Evolutionary conservation across 1,140 invertebrate species (phyloP).

Genomic region (Papilio helenus): DNA sequence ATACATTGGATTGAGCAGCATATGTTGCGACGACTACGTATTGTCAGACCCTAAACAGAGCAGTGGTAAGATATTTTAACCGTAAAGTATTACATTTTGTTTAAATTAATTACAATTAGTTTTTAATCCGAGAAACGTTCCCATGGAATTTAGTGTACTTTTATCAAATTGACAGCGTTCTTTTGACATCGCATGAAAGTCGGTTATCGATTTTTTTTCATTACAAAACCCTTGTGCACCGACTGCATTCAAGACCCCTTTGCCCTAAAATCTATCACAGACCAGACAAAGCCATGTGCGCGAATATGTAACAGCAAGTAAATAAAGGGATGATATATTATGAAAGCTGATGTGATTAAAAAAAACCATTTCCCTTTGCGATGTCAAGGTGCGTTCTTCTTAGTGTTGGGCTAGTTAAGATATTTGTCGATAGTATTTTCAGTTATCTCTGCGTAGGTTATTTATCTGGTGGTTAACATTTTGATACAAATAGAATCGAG

Average conservation of each 20-base stretch:
- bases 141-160: constrained; percentile 30
- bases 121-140: constrained; percentile 10
- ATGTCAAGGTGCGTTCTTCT: constrained; percentile 77
- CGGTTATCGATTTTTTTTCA: constrained; percentile 47
- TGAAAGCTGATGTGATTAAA: constrained; percentile 78
- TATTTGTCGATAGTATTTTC: constrained; percentile 25
- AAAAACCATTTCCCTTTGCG: constrained; percentile 79
- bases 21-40: too few relatives aligned
- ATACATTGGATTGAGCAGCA: not conserved
- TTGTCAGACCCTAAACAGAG: not conserved
- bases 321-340: constrained; percentile 82
- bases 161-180: constrained; percentile 40
- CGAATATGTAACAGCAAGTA: constrained; percentile 78
- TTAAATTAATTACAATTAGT: constrained; percentile 19
- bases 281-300: constrained; percentile 69
- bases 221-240: constrained; percentile 56
- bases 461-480: constrained; percentile 18
- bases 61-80: not conserved
- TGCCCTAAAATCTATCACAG: constrained; percentile 60
- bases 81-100: not conserved
- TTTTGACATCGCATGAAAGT: constrained; percentile 49
- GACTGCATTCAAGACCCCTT: constrained; percentile 62
- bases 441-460: not conserved
- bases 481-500: constrained; percentile 26
- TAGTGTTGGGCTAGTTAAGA: constrained; percentile 53